Base-by-base conservation (phyloP, 2,797 vertebrate genomes). In the Micrastur ruficollis region DNA sequence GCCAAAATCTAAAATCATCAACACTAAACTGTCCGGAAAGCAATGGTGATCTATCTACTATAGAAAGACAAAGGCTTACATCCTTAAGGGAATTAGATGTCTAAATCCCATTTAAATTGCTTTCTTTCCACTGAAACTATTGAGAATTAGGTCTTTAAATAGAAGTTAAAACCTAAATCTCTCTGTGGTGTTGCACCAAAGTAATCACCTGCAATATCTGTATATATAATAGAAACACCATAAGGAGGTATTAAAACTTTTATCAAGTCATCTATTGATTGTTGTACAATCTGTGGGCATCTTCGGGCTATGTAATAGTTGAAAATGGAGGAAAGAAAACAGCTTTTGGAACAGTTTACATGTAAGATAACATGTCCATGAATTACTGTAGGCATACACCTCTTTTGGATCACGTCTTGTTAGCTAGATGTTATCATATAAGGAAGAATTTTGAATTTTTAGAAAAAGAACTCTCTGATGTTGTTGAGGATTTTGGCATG, bases 71-170 rank as follows among this genome's bases (percentile, higher is more conserved):
- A 81, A 78, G 12, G 34, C 29, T 84, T 86, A 79, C 12, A 70
- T 89, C 68, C 80, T 90, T 84, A 92, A 73, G 21, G 66, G 78
- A 92, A 91, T 93, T 86, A 75, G 68, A 66, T 34, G 8, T 21
- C 31, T 68, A 86, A 95, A 79, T 93, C 70, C 49, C 65, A 22
- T 86, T 93, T 89, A 92, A 94, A 89, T 92, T 95, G 21, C 55
- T 78, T 84, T 89, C 32, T 84, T 95, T 52, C 73, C 46, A 91
- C 26, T 84, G 78, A 95, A 90, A 90, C 49, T 58, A 75, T n/a
- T 34, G 62, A 93, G 38, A 81, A 81, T 58, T 65, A 44, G 11
- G 21, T 67, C 56, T 92, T 92, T 90, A 86, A 81, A 79, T 53
- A 75, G 76, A 90, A 90, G 5, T 84, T 93, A 61, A 78, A 91